phyloP scores from a whole-genome alignment of 2,888 invertebrate genomes.

The Sesamia inferens region DNA sequence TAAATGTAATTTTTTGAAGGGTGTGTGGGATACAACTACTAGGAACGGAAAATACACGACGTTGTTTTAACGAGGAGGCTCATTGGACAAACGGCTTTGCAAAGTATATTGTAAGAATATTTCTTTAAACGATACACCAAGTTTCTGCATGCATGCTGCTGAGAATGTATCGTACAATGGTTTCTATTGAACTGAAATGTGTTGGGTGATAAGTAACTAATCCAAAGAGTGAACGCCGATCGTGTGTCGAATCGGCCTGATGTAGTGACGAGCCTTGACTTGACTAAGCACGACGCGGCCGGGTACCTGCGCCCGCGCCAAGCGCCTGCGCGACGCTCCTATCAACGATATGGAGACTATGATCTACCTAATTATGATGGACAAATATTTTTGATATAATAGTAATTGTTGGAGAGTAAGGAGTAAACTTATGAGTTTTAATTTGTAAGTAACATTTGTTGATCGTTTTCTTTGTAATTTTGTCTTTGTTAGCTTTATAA shows the following conservation, averaged over 20 bases:
- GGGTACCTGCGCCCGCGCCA: slow-evolving; percentile 29
- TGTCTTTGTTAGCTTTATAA: slow-evolving; percentile 89
- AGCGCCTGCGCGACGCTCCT: slow-evolving; percentile 42
- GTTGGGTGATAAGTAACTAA: slow-evolving; percentile 81
- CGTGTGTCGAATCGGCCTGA: slow-evolving; percentile 71
- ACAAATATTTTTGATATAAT: slow-evolving; percentile 86
- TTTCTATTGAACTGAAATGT: slow-evolving; percentile 70
- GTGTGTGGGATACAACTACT: slow-evolving; percentile 82
- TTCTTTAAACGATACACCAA: slow-evolving; percentile 73
- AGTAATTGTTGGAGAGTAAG: slow-evolving; percentile 87
- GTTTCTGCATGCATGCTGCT: slow-evolving; percentile 76
- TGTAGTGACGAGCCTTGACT: slow-evolving; percentile 70
- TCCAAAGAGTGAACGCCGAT: slow-evolving; percentile 79
- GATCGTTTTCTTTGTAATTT: slow-evolving; percentile 89
- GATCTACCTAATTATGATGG: slow-evolving; percentile 70
- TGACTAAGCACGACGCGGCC: slow-evolving; percentile 61
- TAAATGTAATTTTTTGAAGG: slow-evolving; percentile 75
- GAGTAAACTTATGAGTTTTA: slow-evolving; percentile 86
- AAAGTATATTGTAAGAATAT: slow-evolving; percentile 77
- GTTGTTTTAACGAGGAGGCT: slow-evolving; percentile 84
- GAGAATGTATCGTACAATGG: slow-evolving; percentile 73
- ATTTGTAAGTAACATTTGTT: slow-evolving; percentile 89
- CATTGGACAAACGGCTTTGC: slow-evolving; percentile 79
- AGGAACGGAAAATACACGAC: slow-evolving; percentile 76
- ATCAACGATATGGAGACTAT: slow-evolving; percentile 67